Conservation (phyloP, 2,797 vertebrate genomes). For the Characodon lateralis region DNA sequence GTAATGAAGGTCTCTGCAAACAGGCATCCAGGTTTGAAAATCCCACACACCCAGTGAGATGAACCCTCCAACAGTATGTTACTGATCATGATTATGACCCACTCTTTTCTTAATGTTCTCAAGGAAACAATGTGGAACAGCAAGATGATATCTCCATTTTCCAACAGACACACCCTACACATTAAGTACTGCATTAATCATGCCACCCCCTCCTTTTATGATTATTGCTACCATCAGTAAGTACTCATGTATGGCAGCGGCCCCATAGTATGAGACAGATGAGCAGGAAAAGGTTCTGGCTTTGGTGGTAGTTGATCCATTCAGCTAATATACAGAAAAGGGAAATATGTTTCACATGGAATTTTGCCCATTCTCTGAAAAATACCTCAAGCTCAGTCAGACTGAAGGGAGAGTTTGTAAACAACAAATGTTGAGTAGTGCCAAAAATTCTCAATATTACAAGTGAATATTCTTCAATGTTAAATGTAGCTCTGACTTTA, state of each 20-base stretch:
- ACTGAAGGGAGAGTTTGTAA: too few species aligned
- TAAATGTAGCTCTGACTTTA: too few species aligned
- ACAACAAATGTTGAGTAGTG: too few species aligned
- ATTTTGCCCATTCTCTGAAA: not conserved
- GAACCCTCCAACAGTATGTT: not conserved
- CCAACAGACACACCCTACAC: slow-evolving; percentile 1
- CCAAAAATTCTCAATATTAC: too few species aligned
- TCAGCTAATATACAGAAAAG: not conserved
- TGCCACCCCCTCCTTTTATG: not conserved
- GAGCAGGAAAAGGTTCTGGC: not conserved
- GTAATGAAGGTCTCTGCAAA: not conserved
- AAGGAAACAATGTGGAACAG: slow-evolving; percentile 18
- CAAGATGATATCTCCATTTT: slow-evolving; percentile 1
- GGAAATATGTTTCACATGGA: not conserved
- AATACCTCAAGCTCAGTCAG: too few species aligned
- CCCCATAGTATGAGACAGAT: not conserved
- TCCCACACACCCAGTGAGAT: not conserved
- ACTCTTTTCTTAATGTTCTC: slow-evolving; percentile 12
- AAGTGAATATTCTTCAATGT: too few species aligned
- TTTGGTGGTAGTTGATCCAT: not conserved
- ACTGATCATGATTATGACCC: slow-evolving; percentile 1
- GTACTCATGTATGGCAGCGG: not conserved
- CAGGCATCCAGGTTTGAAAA: not conserved
- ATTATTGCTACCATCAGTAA: slow-evolving; percentile 18
- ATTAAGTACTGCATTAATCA: slow-evolving; percentile 22